Percentiles rank a stretch among this genome's conserved stretches.
phyloP scores from a whole-genome alignment of 2,113 vertebrate species.

The Lates calcarifer region DNA sequence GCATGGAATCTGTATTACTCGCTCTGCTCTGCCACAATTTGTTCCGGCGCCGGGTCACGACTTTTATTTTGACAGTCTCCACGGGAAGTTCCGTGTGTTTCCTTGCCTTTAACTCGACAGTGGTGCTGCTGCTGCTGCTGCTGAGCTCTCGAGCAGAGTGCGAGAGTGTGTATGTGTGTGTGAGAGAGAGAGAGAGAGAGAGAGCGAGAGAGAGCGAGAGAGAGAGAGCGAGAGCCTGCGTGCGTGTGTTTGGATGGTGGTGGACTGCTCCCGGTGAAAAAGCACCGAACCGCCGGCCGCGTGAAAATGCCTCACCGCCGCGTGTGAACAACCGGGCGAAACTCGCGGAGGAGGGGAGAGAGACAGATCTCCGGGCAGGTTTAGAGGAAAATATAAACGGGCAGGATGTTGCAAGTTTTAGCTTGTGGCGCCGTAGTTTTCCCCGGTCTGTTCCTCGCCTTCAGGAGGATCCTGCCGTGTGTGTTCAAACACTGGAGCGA shows the following conservation, averaged over 20 bases:
- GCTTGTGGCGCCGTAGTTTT: conserved; percentile 84
- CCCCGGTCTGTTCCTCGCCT: conserved; percentile 84
- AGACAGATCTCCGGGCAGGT: conserved; percentile 41
- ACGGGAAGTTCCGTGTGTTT: background rate
- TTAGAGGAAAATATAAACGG: conserved; percentile 35
- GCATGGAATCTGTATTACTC: background rate
- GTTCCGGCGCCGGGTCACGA: background rate
- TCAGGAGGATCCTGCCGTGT: conserved; percentile 80
- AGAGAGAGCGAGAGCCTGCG: background rate
- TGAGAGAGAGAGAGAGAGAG: background rate
- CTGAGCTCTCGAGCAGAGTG: conserved; percentile 48
- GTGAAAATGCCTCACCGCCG: conserved; percentile 64
- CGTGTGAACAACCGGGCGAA: conserved; percentile 48
- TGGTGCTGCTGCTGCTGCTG: conserved; percentile 46
- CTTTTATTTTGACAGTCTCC: conserved; percentile 42
- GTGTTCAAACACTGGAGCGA: conserved; percentile 84
- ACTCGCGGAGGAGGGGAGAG: background rate
- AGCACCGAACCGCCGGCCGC: conserved; percentile 45
- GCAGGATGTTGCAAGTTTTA: conserved; percentile 84
- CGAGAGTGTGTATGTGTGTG: fast-evolving
- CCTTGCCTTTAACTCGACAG: conserved; percentile 22
- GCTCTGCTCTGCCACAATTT: background rate
- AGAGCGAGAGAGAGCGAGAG: no score
- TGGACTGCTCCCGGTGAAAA: conserved; percentile 60
- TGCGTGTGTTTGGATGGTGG: conserved; percentile 41